Base-by-base conservation (phyloP, 2,888 invertebrate species). In the Cryptocheilus praepositus region DNA sequence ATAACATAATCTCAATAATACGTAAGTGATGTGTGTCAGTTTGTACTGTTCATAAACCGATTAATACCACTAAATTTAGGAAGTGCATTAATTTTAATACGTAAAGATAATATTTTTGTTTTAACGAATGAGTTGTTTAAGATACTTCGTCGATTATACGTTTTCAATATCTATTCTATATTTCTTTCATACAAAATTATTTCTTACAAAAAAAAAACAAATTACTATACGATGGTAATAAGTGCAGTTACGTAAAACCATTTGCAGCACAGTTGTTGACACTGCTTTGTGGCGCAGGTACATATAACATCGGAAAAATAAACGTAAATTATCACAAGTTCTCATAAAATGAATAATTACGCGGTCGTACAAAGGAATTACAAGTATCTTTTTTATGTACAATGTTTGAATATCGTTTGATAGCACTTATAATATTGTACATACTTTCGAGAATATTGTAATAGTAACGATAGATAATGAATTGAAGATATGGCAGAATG, bases 321-420 rank as follows among this genome's bases (percentile, higher is more conserved):
- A 64, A 74, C 71, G 80, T 77, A 72, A 80, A 64, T 76, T 82
- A 83, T 81, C 77, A 83, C 77, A 82, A 76, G 78, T 60, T 62
- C 70, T 69, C 44, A 54, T 54, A 61, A 68, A 77, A 69, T 45
- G 61, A 71, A 68, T 67, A 49, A 36, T 57, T 43, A 52, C 54
- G 43, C 46, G 59, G 61, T 36, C 53, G 57, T 61, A 49, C 70
- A 71, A 61, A 74, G 60, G 69, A 64, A 36, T 56, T 58, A 49
- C 53, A 57, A 52, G n/a, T 70, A 70, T 57, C 49, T 61, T 56
- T 64, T 60, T 73, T 71, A 36, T 7, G 11, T 36, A 36, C 67
- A 73, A 64, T 63, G 21, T 66, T 61, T 45, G 7, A 13, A 53
- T 54, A 15, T 69, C 1, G 25, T 36, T 43, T 67, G 67, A 54